A percentile compares a stretch with the other conserved stretches of the same genome.
Conservation (phyloP, 2,797 vertebrate species). For the Bradypodion pumilum region DNA sequence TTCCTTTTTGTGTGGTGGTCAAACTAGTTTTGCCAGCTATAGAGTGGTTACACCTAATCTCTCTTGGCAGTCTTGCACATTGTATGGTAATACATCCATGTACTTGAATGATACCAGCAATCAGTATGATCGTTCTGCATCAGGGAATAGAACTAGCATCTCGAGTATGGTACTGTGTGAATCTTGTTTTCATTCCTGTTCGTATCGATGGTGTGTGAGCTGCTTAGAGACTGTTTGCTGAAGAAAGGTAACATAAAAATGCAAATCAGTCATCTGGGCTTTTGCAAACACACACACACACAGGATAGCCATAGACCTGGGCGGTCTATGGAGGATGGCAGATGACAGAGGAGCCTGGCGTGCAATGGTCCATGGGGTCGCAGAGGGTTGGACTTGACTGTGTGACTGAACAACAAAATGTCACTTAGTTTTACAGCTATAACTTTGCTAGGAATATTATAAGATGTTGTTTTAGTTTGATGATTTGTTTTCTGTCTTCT, state of each 20-base stretch:
- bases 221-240: too few relatives aligned
- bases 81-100: background rate
- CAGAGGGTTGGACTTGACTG: too few relatives aligned
- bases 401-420: too few relatives aligned
- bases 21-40: background rate
- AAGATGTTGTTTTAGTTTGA: background rate
- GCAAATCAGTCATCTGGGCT: background rate
- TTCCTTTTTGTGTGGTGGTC: slow-evolving; percentile 4
- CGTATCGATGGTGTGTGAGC: too few relatives aligned
- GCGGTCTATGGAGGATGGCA: too few relatives aligned
- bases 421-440: background rate
- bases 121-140: background rate
- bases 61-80: background rate
- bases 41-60: too few relatives aligned
- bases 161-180: background rate
- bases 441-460: background rate
- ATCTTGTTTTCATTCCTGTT: too few relatives aligned
- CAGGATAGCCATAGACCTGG: too few relatives aligned
- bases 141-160: background rate
- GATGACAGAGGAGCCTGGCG: too few relatives aligned
- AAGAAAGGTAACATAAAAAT: too few relatives aligned
- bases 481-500: background rate
- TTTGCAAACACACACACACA: too few relatives aligned
- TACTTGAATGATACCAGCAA: background rate
- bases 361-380: too few relatives aligned